phyloP scores from a whole-genome alignment of 2,888 invertebrate species.

The Amblyjoppa proteus region DNA sequence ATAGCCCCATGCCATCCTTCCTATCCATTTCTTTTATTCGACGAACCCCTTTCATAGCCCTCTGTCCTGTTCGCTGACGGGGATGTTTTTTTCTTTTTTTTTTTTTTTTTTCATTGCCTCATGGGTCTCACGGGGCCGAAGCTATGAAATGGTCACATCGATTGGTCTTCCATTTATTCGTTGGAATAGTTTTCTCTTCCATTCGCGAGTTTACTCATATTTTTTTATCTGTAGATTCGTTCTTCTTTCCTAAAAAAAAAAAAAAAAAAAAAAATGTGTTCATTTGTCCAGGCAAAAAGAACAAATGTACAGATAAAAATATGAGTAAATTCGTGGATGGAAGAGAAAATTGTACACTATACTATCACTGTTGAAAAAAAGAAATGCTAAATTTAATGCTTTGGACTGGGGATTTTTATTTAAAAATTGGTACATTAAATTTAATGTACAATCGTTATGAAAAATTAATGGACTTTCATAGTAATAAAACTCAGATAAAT shows the following conservation, averaged over 20 bases:
- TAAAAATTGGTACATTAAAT: too few species aligned
- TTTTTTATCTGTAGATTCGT: background rate
- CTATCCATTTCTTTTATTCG: slow-evolving; percentile 25
- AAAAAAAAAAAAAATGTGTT: too few species aligned
- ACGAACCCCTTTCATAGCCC: background rate
- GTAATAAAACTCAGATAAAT: too few species aligned
- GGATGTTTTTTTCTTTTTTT: slow-evolving; percentile 48
- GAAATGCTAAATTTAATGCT: too few species aligned
- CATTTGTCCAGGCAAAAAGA: too few species aligned
- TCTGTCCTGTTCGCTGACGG: slow-evolving; percentile 46
- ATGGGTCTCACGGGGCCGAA: slow-evolving; percentile 47
- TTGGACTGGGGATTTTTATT: too few species aligned
- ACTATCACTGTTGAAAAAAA: too few species aligned
- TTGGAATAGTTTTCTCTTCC: slow-evolving; percentile 34
- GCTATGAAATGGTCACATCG: slow-evolving; percentile 57
- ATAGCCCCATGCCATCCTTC: slow-evolving; percentile 1
- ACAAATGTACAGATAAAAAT: too few species aligned
- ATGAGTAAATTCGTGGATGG: too few species aligned
- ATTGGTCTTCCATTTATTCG: slow-evolving; percentile 48
- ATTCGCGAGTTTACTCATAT: background rate
- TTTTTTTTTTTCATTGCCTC: slow-evolving; percentile 40
- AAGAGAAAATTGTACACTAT: too few species aligned
- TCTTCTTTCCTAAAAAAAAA: background rate
- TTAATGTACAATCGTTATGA: too few species aligned
- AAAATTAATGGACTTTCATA: too few species aligned